phyloP scores from a whole-genome alignment of 2,113 vertebrate species.

The Daboia siamensis region DNA sequence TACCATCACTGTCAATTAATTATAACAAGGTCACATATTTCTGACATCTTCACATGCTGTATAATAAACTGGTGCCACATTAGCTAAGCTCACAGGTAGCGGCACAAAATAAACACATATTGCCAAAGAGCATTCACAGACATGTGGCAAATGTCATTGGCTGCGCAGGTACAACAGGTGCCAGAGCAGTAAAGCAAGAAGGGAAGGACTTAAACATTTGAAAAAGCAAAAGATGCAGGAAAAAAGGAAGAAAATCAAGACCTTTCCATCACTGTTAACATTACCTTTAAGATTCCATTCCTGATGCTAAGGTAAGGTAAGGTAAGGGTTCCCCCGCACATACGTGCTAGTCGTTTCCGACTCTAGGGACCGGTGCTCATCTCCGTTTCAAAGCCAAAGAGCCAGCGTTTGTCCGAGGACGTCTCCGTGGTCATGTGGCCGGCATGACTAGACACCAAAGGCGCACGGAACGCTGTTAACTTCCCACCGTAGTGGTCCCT shows the following conservation, averaged over 20 bases:
- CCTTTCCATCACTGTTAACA: background rate
- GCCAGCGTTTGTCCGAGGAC: no score
- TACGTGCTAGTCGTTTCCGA: no score
- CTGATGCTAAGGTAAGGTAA: no score
- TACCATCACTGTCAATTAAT: conserved; percentile 67
- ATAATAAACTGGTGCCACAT: conserved; percentile 52
- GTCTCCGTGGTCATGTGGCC: no score
- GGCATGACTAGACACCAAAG: no score
- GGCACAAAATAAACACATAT: background rate
- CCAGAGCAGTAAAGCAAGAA: background rate
- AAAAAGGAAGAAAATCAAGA: background rate
- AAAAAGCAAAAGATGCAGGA: background rate
- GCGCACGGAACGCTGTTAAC: no score
- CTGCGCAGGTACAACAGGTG: conserved; percentile 4
- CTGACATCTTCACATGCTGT: conserved; percentile 48
- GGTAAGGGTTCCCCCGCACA: no score
- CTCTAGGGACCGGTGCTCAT: no score
- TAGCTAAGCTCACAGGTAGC: conserved; percentile 7
- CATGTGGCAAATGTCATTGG: background rate
- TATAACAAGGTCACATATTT: conserved; percentile 67
- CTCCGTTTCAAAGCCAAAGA: no score
- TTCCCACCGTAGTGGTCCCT: no score
- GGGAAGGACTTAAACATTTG: background rate
- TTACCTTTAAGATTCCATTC: background rate
- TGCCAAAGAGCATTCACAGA: background rate